Percentiles rank a stretch among this genome's conserved stretches.
Evolutionary conservation across 1,140 invertebrate genomes (phyloP).

Genomic region (Harpegnathos saltator): DNA sequence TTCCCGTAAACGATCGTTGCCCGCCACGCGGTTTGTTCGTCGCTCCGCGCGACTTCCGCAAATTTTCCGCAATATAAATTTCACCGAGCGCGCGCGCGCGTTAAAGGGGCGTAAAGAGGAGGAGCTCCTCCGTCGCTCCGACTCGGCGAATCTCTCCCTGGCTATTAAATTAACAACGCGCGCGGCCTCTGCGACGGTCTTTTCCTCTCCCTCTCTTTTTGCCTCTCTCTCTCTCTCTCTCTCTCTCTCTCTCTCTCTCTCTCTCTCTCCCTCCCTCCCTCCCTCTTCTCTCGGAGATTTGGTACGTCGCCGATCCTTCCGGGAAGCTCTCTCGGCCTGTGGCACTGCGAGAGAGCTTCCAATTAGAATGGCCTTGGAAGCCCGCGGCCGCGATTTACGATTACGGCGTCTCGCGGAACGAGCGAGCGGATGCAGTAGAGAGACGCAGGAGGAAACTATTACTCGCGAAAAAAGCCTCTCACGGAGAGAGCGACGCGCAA

Average conservation of each 20-base stretch:
- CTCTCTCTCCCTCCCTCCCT: too few relatives aligned
- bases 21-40: too few relatives aligned
- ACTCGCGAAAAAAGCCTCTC: not conserved
- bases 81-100: not conserved
- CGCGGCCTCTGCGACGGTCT: constrained; percentile 25
- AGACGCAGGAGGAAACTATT: not conserved
- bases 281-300: not conserved
- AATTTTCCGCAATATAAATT: constrained; percentile 55
- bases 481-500: not conserved
- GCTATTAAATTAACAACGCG: constrained; percentile 58
- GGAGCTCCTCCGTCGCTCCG: not conserved
- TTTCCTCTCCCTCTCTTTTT: too few relatives aligned
- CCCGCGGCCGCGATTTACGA: not conserved
- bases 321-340: constrained; percentile 1
- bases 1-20: too few relatives aligned
- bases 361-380: constrained; percentile 25
- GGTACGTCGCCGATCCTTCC: constrained; percentile 4
- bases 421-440: not conserved
- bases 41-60: constrained; percentile 1
- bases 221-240: not conserved
- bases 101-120: not conserved
- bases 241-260: too few relatives aligned
- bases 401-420: constrained; percentile 8
- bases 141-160: constrained; percentile 17
- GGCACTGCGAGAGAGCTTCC: constrained; percentile 13